Evolutionary conservation across 2,797 vertebrate species (phyloP).

Genomic region (Petrocephalus sullivani): DNA sequence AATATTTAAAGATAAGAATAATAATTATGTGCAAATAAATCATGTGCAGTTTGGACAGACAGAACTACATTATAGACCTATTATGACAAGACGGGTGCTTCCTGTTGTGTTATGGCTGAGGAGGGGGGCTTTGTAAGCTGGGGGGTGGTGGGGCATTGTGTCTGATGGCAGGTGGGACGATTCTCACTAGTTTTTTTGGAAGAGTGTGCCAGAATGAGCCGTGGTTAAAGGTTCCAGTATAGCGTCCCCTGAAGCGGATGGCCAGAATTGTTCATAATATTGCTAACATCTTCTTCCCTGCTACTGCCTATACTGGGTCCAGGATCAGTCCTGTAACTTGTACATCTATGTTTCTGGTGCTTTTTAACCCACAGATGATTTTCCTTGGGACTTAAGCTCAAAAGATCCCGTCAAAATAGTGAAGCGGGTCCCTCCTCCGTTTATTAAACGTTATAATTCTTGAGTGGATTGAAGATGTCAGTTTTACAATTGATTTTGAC

Average conservation of each 20-base stretch:
- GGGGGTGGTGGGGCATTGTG: not conserved
- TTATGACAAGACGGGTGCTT: not conserved
- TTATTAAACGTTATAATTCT: not conserved
- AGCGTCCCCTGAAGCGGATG: not conserved
- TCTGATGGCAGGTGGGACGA: not conserved
- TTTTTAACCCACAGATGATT: not conserved
- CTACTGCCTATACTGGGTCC: not conserved
- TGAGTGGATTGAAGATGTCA: not conserved
- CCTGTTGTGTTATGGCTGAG: not conserved
- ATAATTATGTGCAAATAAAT: not conserved
- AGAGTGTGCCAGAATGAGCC: not conserved
- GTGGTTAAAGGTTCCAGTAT: not conserved
- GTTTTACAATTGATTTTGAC: constrained; percentile 3
- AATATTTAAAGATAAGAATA: not conserved
- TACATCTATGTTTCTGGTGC: not conserved
- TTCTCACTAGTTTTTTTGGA: not conserved
- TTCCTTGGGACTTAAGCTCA: not conserved
- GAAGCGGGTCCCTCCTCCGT: not conserved
- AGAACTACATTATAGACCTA: not conserved
- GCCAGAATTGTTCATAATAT: not conserved
- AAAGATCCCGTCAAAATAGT: not conserved
- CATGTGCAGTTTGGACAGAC: not conserved
- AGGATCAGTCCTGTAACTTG: not conserved
- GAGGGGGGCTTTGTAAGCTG: not conserved
- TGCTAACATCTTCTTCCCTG: not conserved